Base-by-base conservation (phyloP, 1,140 invertebrate species). In the Drosophila guanche region DNA sequence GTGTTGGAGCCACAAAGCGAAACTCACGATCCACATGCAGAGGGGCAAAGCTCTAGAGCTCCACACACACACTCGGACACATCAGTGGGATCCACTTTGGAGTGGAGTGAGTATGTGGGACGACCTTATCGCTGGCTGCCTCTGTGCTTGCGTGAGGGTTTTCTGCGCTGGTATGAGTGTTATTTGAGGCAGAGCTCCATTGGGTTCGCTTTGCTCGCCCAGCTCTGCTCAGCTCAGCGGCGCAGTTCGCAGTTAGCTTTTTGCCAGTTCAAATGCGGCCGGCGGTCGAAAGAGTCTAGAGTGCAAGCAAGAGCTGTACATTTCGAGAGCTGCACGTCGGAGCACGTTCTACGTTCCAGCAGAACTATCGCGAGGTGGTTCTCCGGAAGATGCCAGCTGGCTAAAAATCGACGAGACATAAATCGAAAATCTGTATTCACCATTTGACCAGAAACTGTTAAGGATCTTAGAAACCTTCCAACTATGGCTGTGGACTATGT, bases 401-500 rank as follows among this genome's bases (percentile, higher is more conserved):
- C 16, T 73, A 16, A 73, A 73, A 40, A 40, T 0, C 3, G 29
- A 33, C 3, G 10, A 10, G 4, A 20, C 14, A n/a, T 6, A 4
- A 4, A n/a, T 51, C 41, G 22, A 62, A 62, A 41, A 29, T 16
- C n/a, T 20, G 27, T 43, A 29, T 47, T 22, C 12, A n/a, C 14
- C 41, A 55, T 16, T 20, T 8, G 23, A 45, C 29, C 52, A 69
- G 8, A 12, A 14, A 6, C 6, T 22, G 14, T 5, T 4, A n/a
- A 16, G n/a, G 7, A 20, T 2, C 29, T n/a, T 0, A 10, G 8
- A 12, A 37, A 3, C 10, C 10, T 12, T 37, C 4, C 2, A n/a
- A 77, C 50, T 56, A 94, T 94, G 92, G 94, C 93, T 74, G 93
- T 94, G 56, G 94, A 95, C 90, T 93, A 92, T 58, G 94, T 95